Evolutionary conservation across 1,140 invertebrate genomes (phyloP), one percentile per base, ranked within the genome.

Genomic region (Pristionchus pacificus): DNA sequence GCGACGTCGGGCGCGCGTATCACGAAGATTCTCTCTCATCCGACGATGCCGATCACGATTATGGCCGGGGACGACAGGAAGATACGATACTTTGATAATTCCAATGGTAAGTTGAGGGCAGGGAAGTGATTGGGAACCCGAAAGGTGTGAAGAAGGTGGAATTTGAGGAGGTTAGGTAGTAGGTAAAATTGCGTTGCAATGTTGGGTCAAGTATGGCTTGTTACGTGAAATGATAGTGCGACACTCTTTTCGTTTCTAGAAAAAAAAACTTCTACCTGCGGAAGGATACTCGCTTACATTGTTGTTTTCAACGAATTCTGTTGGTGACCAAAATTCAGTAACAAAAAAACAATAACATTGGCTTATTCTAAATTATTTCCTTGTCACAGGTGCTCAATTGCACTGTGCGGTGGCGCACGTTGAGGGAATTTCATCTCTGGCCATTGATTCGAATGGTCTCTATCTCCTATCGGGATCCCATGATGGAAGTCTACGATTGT

Each of bases 321-420:
- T n/a, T n/a, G n/a, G n/a, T n/a, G n/a, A n/a, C n/a, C n/a, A n/a
- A n/a, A n/a, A n/a, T n/a, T n/a, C n/a, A n/a, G n/a, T n/a, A n/a
- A n/a, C n/a, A n/a, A n/a, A n/a, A n/a, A n/a, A n/a, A n/a, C n/a
- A n/a, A n/a, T n/a, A n/a, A n/a, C n/a, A n/a, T n/a, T n/a, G n/a
- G n/a, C n/a, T n/a, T n/a, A n/a, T n/a, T n/a, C n/a, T n/a, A n/a
- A 24, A 28, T 33, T 15, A 59, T 67, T 77, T 63, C 19, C 38
- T 29, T 59, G 24, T 65, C 83, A 27, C 77, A 88, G 88, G 88
- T 14, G 92, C 93, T 85, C 88, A 95, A 87, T 90, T 95, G 73
- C 93, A 97, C 86, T 91, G 92, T 55, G 97, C 98, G 93, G 95
- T 98, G 74, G 96, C 96, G 72, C 97, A 99, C 88, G 88, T 98